Evolutionary conservation across 1,140 invertebrate species (phyloP).

Genomic region (Ips typographus): DNA sequence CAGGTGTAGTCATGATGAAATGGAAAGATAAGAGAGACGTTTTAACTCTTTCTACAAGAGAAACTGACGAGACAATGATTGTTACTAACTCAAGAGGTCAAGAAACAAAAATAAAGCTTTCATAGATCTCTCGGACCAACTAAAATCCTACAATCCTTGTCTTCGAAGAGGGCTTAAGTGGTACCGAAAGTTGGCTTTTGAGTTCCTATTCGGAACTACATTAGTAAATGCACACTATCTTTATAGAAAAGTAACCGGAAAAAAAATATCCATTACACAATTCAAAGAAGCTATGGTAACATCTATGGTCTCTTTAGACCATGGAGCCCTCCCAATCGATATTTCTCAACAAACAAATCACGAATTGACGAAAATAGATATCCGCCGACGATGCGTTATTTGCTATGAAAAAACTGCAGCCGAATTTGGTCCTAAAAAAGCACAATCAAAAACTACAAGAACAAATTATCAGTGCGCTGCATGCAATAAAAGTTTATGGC

Average conservation of each 20-base stretch:
- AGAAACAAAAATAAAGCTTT: constrained; percentile 45
- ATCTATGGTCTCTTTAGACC: no score
- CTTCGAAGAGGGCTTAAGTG: constrained; percentile 37
- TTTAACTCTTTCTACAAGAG: constrained; percentile 42
- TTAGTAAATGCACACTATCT: constrained; percentile 26
- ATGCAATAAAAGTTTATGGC: no score
- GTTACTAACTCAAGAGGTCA: not conserved
- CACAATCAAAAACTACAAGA: no score
- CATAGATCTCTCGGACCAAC: constrained; percentile 40
- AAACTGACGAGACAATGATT: constrained; percentile 1
- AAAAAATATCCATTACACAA: constrained; percentile 10
- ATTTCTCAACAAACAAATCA: no score
- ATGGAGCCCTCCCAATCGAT: no score
- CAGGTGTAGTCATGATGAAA: constrained; percentile 21
- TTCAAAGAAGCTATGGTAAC: not conserved
- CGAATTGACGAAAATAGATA: no score
- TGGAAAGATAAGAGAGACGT: constrained; percentile 26
- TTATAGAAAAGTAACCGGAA: constrained; percentile 10
- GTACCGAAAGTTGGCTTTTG: constrained; percentile 30
- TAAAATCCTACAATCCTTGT: constrained; percentile 37
- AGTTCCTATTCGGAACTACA: constrained; percentile 20
- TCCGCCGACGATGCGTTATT: no score
- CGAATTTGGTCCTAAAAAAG: no score
- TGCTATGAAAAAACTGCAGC: no score
- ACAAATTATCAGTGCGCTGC: no score